Base-by-base conservation (phyloP, 2,113 vertebrate genomes). In the Leptobrachium ailaonicum region DNA sequence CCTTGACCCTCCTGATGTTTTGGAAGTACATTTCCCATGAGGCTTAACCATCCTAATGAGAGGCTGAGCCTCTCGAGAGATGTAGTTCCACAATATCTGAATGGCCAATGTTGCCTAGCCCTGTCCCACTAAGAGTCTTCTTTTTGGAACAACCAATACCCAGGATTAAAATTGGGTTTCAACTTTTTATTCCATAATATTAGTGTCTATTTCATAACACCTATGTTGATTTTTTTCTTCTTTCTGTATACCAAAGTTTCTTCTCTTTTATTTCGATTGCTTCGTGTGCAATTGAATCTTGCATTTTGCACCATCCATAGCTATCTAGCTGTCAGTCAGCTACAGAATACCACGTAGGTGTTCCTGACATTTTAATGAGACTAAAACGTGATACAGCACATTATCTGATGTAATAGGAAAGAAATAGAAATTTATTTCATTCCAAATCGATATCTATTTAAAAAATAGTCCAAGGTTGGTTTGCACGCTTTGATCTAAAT, bases 341-440 rank as follows among this genome's bases (percentile, higher is more conserved):
- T 13, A 43, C 32, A 11, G 40, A 76, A 42, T 66, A 76, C 41
- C 67, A 76, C 56, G 47, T 56, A 66, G 75, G 75, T 76, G 45
- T 76, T 50, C 67, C 6, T 76, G 66, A 69, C 66, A 69, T 32
- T 69, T 77, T 77, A 77, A 77, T 77, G 75, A 70, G 75, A 77
- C 67, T 68, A 45, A 77, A 77, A 77, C 69, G 75, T 58, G 66
- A 69, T 60, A 69, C 66, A 32, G 66, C 53, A 44, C 50, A 77
- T 77, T 60, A 77, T 66, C 66, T 53, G 40, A 11, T 3, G 7
- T 56, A 77, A 60, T 32, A 7, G 41, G 41, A 70, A 58, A 50
- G 6, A 64, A 69, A 77, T 13, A 41, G 50, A 69, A 60, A 60
- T 44, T 77, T 77, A 66, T 58, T 70, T 69, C 67, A 58, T 60